Percentiles rank a stretch among this genome's conserved stretches.
Evolutionary conservation across 2,797 vertebrate species (phyloP).

Genomic region (Oreochromis grahami): DNA sequence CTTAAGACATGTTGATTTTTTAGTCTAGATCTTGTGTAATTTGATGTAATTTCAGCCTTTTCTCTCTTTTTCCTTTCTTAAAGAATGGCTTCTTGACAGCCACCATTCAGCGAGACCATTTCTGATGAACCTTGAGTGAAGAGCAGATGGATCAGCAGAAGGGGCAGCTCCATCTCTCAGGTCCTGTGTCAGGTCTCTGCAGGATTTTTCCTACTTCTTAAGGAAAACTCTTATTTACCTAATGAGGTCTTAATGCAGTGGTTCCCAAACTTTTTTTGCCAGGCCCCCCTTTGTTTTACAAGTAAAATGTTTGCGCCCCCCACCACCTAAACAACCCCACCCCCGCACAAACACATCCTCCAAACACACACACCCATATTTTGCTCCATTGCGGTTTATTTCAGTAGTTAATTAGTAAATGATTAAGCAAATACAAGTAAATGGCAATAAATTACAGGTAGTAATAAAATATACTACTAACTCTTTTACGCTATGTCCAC

Average conservation of each 20-base stretch:
- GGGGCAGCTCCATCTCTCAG: neutral
- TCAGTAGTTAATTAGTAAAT: too few species aligned
- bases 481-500: too few species aligned
- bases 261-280: too few species aligned
- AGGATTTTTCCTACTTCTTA: neutral
- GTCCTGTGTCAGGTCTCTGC: neutral
- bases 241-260: neutral
- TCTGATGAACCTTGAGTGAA: neutral
- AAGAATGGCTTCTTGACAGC: neutral
- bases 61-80: neutral
- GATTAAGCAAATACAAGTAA: too few species aligned
- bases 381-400: too few species aligned
- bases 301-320: too few species aligned
- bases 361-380: too few species aligned
- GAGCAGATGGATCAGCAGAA: neutral
- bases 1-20: neutral
- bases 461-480: too few species aligned
- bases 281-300: too few species aligned
- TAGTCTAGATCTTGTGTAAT: neutral
- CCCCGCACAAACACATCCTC: too few species aligned
- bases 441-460: too few species aligned
- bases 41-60: rapidly evolving
- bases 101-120: neutral
- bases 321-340: too few species aligned
- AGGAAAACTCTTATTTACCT: neutral